Conservation (phyloP, 2,113 vertebrate species). For the Mormyrus lacerda region DNA sequence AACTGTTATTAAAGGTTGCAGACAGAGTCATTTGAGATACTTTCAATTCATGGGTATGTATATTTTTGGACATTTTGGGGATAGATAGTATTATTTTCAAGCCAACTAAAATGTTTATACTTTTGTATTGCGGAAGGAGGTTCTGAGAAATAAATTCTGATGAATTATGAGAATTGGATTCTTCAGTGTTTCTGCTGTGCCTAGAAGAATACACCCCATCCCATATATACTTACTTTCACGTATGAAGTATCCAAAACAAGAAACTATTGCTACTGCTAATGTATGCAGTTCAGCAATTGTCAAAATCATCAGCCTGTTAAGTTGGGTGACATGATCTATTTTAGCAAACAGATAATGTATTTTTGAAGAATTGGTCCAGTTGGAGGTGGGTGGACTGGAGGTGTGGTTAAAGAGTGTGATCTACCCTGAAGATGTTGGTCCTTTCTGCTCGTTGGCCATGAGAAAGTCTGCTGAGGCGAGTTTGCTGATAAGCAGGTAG, state of each 20-base stretch:
- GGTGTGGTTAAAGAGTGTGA: constrained; percentile 28
- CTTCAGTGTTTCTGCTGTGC: neutral
- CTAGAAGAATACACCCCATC: neutral
- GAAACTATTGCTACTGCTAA: neutral
- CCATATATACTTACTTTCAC: neutral
- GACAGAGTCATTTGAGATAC: neutral
- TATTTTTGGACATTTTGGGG: neutral
- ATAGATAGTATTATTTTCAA: neutral
- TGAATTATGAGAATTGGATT: neutral
- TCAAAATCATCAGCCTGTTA: neutral
- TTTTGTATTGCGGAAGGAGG: neutral
- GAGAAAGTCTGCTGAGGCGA: constrained; percentile 70
- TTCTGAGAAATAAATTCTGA: neutral
- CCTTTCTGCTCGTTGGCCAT: constrained; percentile 44
- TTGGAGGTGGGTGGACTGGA: constrained; percentile 53
- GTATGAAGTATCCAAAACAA: neutral
- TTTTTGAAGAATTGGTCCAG: constrained; percentile 45
- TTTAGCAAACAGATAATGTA: neutral
- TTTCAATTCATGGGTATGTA: neutral
- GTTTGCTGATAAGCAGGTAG: constrained; percentile 71
- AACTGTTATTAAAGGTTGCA: neutral
- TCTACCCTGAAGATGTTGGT: constrained; percentile 18
- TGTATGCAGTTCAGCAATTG: neutral
- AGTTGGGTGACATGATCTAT: neutral
- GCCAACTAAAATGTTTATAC: neutral